A percentile compares a stretch with the other conserved stretches of the same genome.
These are phyloP conservation scores for Diploscapter pachys DNA, from an alignment of 1,140 invertebrate genomes.

Conservation along the genomic window DNA sequence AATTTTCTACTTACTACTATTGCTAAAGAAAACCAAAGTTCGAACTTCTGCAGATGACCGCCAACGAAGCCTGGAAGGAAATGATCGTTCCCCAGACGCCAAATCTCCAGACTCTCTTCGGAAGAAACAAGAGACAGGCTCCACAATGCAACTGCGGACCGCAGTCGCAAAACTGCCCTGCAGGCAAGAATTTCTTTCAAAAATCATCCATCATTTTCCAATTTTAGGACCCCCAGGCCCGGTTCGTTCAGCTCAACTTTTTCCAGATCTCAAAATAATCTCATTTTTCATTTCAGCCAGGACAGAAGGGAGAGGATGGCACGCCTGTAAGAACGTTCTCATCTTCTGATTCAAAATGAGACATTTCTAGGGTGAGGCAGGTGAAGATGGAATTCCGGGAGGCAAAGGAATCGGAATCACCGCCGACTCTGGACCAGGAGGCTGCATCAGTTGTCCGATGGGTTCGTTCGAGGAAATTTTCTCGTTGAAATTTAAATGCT, in stretches of 20 bases:
- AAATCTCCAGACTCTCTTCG: constrained; percentile 18
- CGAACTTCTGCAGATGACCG: constrained; percentile 16
- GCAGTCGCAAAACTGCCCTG: constrained; percentile 34
- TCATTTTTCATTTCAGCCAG: no score
- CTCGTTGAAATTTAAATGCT: not conserved
- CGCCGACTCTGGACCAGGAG: constrained; percentile 17
- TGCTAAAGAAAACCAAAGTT: not conserved
- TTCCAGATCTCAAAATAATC: no score
- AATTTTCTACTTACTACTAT: not conserved
- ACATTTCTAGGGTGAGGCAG: constrained; percentile 11
- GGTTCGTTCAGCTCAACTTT: not conserved
- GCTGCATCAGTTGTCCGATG: constrained; percentile 37
- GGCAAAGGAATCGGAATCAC: constrained; percentile 23
- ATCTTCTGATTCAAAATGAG: no score
- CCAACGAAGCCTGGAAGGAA: constrained; percentile 35
- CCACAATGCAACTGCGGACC: constrained; percentile 30
- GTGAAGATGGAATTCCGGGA: constrained; percentile 32
- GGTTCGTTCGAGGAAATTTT: constrained; percentile 5
- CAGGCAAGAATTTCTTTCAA: not conserved
- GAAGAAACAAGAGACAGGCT: constrained; percentile 31
- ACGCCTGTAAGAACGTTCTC: no score
- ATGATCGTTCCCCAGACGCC: constrained; percentile 27
- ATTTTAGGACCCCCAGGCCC: constrained; percentile 32
- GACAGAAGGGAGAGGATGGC: no score
- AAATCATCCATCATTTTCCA: not conserved